Percentiles rank a stretch among this genome's conserved stretches.
phyloP scores from a whole-genome alignment of 2,888 invertebrate species.

The Nycteola revayana region DNA sequence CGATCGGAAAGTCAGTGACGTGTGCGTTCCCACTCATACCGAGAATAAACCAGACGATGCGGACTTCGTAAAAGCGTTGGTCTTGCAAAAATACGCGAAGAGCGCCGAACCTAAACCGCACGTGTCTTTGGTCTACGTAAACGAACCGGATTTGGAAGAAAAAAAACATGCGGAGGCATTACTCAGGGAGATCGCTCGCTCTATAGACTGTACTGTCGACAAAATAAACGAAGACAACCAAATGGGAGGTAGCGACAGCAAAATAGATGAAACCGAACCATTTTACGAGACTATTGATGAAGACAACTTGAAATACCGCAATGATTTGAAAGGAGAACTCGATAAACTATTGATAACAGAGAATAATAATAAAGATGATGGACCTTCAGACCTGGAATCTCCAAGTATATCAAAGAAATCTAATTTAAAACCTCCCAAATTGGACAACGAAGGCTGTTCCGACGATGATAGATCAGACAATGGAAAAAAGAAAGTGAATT shows the following conservation, averaged over 20 bases:
- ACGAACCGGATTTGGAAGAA: conserved; percentile 61
- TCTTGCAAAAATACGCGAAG: conserved; percentile 72
- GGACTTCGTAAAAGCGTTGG: conserved; percentile 70
- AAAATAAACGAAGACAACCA: conserved; percentile 54
- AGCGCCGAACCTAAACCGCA: conserved; percentile 59
- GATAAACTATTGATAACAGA: conserved; percentile 44
- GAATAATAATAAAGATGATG: conserved; percentile 35
- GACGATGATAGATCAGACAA: conserved; percentile 72
- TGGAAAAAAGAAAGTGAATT: conserved; percentile 72
- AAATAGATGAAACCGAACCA: conserved; percentile 41
- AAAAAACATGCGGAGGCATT: conserved; percentile 70
- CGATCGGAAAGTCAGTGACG: conserved; percentile 40
- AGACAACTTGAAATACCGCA: conserved; percentile 47
- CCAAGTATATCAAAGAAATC: conserved; percentile 61
- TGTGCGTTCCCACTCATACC: conserved; percentile 47
- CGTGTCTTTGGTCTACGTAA: conserved; percentile 72
- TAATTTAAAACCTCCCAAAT: conserved; percentile 65
- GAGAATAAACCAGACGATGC: conserved; percentile 63
- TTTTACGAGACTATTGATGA: conserved; percentile 56
- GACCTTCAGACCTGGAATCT: conserved; percentile 44
- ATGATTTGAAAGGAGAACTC: conserved; percentile 60
- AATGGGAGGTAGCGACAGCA: conserved; percentile 65
- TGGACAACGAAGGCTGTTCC: conserved; percentile 68
- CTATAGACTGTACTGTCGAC: conserved; percentile 71
- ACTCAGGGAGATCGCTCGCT: conserved; percentile 67